Conservation (phyloP, 1,140 invertebrate species). For the Spodoptera frugiperda region DNA sequence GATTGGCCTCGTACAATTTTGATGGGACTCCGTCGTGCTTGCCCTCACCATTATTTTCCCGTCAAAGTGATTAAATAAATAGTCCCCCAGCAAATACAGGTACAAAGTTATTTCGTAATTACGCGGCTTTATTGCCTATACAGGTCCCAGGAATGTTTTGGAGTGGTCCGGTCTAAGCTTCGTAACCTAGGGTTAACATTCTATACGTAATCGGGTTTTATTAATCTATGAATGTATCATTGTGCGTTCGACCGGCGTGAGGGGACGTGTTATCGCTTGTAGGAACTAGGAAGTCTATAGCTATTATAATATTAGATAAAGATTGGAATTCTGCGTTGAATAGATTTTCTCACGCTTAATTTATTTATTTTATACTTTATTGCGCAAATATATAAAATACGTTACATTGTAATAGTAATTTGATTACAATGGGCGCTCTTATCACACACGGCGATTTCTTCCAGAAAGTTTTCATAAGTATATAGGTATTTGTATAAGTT, state of each 20-base stretch:
- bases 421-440: no score
- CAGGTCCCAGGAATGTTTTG: slow-evolving; percentile 75
- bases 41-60: slow-evolving; percentile 78
- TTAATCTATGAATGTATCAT: slow-evolving; percentile 32
- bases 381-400: no score
- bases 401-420: no score
- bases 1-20: slow-evolving; percentile 69
- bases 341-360: no score
- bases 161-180: slow-evolving; percentile 55
- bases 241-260: neutral
- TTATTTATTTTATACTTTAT: no score
- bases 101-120: slow-evolving; percentile 82
- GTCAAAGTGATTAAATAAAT: slow-evolving; percentile 86
- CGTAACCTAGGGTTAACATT: slow-evolving; percentile 64
- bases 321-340: neutral
- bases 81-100: slow-evolving; percentile 71
- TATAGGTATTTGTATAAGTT: no score
- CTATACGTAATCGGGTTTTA: slow-evolving; percentile 33
- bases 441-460: no score
- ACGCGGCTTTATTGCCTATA: slow-evolving; percentile 77
- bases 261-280: neutral
- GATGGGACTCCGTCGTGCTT: slow-evolving; percentile 56
- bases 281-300: neutral
- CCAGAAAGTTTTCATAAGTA: no score
- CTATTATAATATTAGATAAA: slow-evolving; percentile 1